Evolutionary conservation across 2,888 invertebrate species (phyloP).

Genomic region (Melanophora roralis): DNA sequence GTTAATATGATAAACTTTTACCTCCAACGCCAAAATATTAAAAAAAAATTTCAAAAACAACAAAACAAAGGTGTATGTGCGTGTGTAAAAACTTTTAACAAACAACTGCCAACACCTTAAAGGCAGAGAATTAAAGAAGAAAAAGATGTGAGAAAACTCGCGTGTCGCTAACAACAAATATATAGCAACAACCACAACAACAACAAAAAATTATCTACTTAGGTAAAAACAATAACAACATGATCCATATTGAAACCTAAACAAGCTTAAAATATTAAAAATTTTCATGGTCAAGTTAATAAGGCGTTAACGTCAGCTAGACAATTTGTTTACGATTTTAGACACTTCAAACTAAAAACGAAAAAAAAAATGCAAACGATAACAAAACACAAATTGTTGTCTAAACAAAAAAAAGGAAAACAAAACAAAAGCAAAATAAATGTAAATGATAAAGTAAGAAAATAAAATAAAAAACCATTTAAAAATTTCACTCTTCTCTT

Average conservation of each 20-base stretch:
- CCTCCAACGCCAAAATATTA: background rate
- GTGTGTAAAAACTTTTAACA: background rate
- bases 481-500: background rate
- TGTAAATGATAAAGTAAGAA: background rate
- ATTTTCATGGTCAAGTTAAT: slow-evolving; percentile 63
- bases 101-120: background rate
- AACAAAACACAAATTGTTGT: background rate
- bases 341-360: background rate
- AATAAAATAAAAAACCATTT: background rate
- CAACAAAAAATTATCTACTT: background rate
- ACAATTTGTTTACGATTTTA: slow-evolving; percentile 2
- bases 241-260: background rate
- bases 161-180: slow-evolving; percentile 51
- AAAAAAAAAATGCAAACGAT: background rate
- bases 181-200: no score
- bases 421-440: background rate
- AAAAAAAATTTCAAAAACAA: background rate
- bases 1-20: background rate
- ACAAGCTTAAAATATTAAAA: slow-evolving; percentile 21
- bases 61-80: background rate
- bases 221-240: background rate
- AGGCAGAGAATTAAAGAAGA: background rate
- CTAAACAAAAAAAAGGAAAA: background rate
- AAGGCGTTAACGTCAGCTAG: slow-evolving; percentile 31
- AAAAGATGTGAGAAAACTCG: slow-evolving; percentile 49